phyloP scores from a whole-genome alignment of 2,797 vertebrate species.

The Nothura maculosa region DNA sequence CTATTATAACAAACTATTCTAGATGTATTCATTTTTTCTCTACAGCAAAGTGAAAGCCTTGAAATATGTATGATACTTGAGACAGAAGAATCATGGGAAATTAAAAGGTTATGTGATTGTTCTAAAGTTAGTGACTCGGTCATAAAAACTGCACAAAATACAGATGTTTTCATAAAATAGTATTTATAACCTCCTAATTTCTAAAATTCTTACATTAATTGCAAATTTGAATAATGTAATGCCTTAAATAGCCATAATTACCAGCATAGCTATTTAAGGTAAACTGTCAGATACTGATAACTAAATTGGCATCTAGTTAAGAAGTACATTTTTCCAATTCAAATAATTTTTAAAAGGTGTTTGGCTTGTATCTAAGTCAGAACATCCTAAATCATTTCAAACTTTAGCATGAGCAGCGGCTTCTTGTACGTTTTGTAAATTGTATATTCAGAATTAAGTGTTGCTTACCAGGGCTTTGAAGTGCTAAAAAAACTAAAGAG shows the following conservation, averaged over 20 bases:
- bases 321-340: background rate
- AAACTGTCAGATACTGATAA: background rate
- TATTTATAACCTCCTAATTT: background rate
- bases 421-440: background rate
- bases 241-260: background rate
- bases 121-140: background rate
- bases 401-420: background rate
- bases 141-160: background rate
- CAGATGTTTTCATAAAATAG: background rate
- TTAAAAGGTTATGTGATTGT: background rate
- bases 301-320: background rate
- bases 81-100: conserved; percentile 29
- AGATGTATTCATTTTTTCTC: background rate
- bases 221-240: conserved; percentile 2
- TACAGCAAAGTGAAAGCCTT: background rate
- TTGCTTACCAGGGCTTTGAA: background rate
- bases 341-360: background rate
- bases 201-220: background rate
- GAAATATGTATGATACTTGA: conserved; percentile 12
- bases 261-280: background rate
- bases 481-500: background rate
- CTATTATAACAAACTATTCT: background rate
- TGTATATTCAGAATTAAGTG: background rate
- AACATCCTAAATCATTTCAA: background rate
- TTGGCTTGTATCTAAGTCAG: background rate